These are phyloP conservation scores for Pipistrellus pipistrellus DNA, from an alignment of 2,797 vertebrate genomes.

Conservation along the genomic window DNA sequence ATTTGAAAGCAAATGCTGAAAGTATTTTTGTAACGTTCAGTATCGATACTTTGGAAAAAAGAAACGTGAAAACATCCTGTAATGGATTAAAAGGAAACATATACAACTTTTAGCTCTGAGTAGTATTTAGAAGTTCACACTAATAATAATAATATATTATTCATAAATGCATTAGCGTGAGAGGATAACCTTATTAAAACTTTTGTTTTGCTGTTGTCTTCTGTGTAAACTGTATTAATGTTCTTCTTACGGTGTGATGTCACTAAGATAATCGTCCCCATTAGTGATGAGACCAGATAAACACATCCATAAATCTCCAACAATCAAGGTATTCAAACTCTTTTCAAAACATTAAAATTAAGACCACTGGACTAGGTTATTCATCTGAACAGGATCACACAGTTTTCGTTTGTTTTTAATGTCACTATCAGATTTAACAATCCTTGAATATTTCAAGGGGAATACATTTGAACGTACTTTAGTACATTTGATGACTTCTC, in stretches of 20 bases:
- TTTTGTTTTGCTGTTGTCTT: slow-evolving; percentile 35
- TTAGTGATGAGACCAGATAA: not conserved
- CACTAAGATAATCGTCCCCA: not conserved
- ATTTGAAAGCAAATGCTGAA: slow-evolving; percentile 82
- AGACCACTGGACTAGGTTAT: not conserved
- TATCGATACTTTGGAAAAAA: slow-evolving; percentile 76
- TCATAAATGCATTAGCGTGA: slow-evolving; percentile 63
- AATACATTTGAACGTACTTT: not conserved
- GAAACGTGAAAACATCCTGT: slow-evolving; percentile 67
- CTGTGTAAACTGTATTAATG: not conserved
- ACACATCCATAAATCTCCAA: not conserved
- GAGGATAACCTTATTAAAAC: slow-evolving; percentile 18
- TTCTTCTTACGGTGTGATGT: not conserved
- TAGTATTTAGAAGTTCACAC: slow-evolving; percentile 68
- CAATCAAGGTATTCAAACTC: not conserved
- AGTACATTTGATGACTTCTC: not conserved
- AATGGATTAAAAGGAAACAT: slow-evolving; percentile 71
- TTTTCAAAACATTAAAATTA: slow-evolving; percentile 8
- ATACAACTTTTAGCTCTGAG: slow-evolving; percentile 50
- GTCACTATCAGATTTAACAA: not conserved
- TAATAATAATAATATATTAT: slow-evolving; percentile 62
- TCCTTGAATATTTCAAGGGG: not conserved
- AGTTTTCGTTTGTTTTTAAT: not conserved
- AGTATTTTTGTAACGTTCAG: slow-evolving; percentile 80
- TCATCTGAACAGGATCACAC: slow-evolving; percentile 1